phyloP scores from a whole-genome alignment of 2,888 invertebrate species.

The Drosophila yooni region DNA sequence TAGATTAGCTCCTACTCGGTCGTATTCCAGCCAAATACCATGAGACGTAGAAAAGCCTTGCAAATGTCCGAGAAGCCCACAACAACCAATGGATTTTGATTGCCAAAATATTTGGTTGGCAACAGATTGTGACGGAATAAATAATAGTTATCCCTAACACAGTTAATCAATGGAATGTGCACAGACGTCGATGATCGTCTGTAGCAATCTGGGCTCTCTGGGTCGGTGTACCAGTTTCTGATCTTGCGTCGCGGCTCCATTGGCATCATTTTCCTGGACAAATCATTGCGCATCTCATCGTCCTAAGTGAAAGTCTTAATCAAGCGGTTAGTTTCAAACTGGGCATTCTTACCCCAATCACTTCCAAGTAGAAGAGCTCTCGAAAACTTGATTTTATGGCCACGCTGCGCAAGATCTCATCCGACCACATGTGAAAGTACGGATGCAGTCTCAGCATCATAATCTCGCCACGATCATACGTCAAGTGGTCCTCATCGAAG shows the following conservation, averaged over 20 bases:
- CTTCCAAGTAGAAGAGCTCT: conserved; percentile 69
- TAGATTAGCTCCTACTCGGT: conserved; percentile 55
- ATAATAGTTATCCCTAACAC: conserved; percentile 50
- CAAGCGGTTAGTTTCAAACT: neutral
- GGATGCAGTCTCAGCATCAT: conserved; percentile 76
- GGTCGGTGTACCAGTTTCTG: conserved; percentile 51
- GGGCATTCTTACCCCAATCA: conserved; percentile 35
- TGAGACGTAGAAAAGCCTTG: conserved; percentile 71
- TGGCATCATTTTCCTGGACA: conserved; percentile 75
- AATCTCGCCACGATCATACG: conserved; percentile 67
- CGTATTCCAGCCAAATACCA: conserved; percentile 75
- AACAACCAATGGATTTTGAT: conserved; percentile 59
- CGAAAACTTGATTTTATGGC: conserved; percentile 60
- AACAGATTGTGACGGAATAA: conserved; percentile 64
- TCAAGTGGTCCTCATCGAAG: conserved; percentile 33
- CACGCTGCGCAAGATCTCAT: conserved; percentile 69
- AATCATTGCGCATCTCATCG: conserved; percentile 62
- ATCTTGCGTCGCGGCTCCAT: conserved; percentile 71
- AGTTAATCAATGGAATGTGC: conserved; percentile 36
- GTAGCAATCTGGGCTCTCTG: neutral
- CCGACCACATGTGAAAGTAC: conserved; percentile 73
- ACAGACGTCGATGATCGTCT: neutral
- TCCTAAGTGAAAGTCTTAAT: conserved; percentile 20
- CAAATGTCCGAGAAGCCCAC: conserved; percentile 74
- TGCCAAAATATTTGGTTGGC: conserved; percentile 57